Evolutionary conservation across 2,888 invertebrate genomes (phyloP).

Genomic region (Crematogaster levior): DNA sequence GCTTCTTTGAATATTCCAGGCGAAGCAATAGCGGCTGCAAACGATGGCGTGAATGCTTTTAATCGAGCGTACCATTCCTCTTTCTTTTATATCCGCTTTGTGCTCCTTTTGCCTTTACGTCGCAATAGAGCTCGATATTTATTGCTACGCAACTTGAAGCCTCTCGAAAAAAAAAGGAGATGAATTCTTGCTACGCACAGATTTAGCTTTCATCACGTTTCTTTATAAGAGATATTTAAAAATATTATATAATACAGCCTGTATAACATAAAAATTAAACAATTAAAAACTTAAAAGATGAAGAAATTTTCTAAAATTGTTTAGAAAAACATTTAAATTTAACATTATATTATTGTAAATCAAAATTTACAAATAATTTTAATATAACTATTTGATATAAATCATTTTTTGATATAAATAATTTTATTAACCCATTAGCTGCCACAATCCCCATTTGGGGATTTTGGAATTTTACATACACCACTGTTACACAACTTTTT

Average conservation of each 20-base stretch:
- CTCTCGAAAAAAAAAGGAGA: conserved; percentile 26
- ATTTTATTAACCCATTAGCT: too few relatives aligned
- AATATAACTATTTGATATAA: neutral
- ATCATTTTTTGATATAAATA: too few relatives aligned
- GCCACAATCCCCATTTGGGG: too few relatives aligned
- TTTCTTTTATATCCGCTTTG: conserved; percentile 50
- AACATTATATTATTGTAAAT: too few relatives aligned
- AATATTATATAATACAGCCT: neutral
- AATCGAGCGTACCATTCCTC: conserved; percentile 65
- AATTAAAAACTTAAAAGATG: neutral
- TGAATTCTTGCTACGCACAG: neutral
- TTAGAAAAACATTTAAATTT: neutral
- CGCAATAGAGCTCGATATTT: conserved; percentile 43
- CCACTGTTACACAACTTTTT: too few relatives aligned
- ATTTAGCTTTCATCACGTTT: conserved; percentile 20
- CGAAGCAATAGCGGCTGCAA: conserved; percentile 58
- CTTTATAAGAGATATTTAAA: conserved; percentile 8
- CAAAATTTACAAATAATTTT: neutral
- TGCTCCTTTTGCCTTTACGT: conserved; percentile 26
- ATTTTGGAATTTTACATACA: too few relatives aligned
- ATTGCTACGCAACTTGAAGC: conserved; percentile 38
- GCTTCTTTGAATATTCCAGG: conserved; percentile 71
- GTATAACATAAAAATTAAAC: conserved; percentile 6
- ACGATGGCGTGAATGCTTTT: conserved; percentile 65
- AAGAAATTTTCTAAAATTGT: neutral